Base-by-base conservation (phyloP, 2,888 invertebrate genomes). In the Hanleya hanleyi region DNA sequence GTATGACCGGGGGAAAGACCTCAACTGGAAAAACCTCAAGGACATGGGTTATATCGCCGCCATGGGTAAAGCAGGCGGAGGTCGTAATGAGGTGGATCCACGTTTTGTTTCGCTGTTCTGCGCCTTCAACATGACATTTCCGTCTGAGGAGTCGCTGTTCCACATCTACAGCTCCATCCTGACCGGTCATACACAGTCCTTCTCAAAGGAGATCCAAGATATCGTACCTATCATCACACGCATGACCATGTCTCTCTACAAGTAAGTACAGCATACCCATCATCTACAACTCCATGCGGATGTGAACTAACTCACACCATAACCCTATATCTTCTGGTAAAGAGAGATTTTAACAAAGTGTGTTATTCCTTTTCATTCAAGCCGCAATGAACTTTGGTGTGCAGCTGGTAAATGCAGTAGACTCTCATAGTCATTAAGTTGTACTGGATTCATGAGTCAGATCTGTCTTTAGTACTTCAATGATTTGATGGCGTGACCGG, bases 41-140 rank as follows among this genome's bases (percentile, higher is more conserved):
- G 97, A 97, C 86, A 93, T 96, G 67, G 93, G 94, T 89, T 91
- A 89, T 82, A 84, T 91, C 22, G 90, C 91, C 35, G 89, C 91
- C 67, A 91, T 91, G 91, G 91, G 91, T 50, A 90, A 89, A 79
- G 95, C 96, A 26, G 97, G 96, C 0, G 97, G 97, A 18, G 96
- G 97, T 0, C 93, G 96, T 79, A 97, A 96, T 87, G 95, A 95
- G 84, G 95, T 97, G 18, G 97, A 97, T 90, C 95, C 96, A 0
- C 93, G 97, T 75, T 98, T 97, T 88, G 93, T 97, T 83, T 97
- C 97, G 0, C 94, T 96, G 93, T 97, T 97, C 92, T 94, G 95
- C 0, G 94, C 95, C 0, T 95, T 95, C 91, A 97, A 97, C 90
- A 94, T 97, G 80, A 94, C 95, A 12, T 95, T 96, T 89, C 97